A percentile compares a stretch with the other conserved stretches of the same genome.
Conservation (phyloP, 2,113 vertebrate genomes). For the Leucoraja erinaceus region DNA sequence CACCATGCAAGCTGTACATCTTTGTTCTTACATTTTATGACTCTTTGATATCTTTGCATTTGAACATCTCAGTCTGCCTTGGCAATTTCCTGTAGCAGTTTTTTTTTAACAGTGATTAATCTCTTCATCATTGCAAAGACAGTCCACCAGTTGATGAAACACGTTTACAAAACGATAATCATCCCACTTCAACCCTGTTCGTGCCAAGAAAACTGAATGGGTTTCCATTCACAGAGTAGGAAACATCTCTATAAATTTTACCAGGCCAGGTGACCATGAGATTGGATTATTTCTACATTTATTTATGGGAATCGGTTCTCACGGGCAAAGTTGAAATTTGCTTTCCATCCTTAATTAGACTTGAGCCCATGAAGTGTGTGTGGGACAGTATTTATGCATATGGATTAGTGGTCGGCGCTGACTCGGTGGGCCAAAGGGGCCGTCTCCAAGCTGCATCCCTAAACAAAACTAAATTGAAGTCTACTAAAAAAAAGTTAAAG, state of each 20-base stretch:
- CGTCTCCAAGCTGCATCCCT: too few relatives aligned
- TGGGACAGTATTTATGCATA: too few relatives aligned
- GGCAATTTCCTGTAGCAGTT: background rate
- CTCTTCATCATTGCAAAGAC: background rate
- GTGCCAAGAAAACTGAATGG: background rate
- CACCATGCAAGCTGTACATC: background rate
- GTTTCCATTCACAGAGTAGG: background rate
- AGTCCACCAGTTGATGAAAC: background rate
- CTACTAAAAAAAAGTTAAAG: too few relatives aligned
- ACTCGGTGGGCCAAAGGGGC: too few relatives aligned
- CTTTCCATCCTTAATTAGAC: too few relatives aligned
- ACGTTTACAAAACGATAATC: background rate
- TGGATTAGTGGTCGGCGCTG: too few relatives aligned
- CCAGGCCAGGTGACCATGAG: background rate
- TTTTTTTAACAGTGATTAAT: background rate
- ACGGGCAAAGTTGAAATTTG: too few relatives aligned
- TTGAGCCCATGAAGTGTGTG: too few relatives aligned
- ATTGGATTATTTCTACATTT: background rate
- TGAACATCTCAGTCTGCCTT: background rate
- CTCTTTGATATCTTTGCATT: background rate
- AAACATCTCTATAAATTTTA: background rate
- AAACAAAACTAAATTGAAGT: too few relatives aligned
- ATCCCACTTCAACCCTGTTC: background rate
- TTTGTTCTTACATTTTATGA: background rate
- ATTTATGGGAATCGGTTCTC: too few relatives aligned